These are phyloP conservation scores for Sitta carolinensis DNA, from an alignment of 2,797 vertebrate species.

Conservation along the genomic window DNA sequence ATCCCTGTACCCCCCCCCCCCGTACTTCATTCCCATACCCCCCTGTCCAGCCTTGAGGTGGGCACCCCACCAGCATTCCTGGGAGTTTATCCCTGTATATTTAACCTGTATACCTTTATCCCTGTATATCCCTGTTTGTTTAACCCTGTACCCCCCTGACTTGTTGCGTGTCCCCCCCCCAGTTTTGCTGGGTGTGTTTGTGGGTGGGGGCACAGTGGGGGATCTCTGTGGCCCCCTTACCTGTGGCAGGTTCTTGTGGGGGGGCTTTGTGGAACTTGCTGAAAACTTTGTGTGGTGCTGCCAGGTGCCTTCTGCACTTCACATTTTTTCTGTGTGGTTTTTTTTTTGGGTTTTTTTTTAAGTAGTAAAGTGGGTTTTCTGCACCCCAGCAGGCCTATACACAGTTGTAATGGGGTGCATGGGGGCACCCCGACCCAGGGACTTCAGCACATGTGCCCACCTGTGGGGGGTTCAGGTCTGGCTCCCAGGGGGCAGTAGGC, in stretches of 20 bases:
- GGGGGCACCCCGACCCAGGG: neutral
- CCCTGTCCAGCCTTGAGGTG: neutral
- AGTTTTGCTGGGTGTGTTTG: neutral
- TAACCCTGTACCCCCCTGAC: neutral
- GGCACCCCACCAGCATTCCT: neutral
- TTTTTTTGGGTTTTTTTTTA: neutral
- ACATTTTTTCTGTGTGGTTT: neutral
- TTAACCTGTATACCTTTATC: too few species aligned
- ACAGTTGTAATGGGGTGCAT: neutral
- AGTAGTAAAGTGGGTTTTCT: neutral
- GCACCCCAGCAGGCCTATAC: neutral
- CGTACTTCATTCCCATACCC: too few species aligned
- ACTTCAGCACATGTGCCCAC: rapidly evolving
- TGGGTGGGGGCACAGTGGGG: too few species aligned
- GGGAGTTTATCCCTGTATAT: too few species aligned
- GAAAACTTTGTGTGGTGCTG: neutral
- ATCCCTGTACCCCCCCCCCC: too few species aligned
- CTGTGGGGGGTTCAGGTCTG: neutral
- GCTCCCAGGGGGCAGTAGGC: rapidly evolving
- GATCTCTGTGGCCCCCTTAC: neutral
- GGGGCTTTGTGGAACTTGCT: neutral
- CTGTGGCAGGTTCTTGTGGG: rapidly evolving
- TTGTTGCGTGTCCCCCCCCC: neutral
- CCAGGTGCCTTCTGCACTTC: neutral
- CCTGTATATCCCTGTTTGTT: too few species aligned